Percentiles rank a stretch among this genome's conserved stretches.
Evolutionary conservation across 2,888 invertebrate species (phyloP).

Genomic region (Antitype chi): DNA sequence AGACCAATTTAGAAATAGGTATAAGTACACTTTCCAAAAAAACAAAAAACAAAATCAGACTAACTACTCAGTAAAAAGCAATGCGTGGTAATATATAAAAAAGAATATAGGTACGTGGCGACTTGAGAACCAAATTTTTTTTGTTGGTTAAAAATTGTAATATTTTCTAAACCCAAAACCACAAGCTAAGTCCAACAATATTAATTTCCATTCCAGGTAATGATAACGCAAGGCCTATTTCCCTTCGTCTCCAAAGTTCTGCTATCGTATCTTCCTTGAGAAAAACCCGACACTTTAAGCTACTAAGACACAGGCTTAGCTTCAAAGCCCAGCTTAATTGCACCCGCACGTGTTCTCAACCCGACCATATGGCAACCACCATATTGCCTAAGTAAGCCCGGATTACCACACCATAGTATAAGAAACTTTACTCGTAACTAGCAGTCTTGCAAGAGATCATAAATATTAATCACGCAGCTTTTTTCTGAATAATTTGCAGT

Average conservation of each 20-base stretch:
- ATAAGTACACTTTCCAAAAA: too few species aligned
- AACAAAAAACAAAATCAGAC: too few species aligned
- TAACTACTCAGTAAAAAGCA: too few species aligned
- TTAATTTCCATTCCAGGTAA: background rate
- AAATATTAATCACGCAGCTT: slow-evolving; percentile 50
- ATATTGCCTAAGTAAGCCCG: slow-evolving; percentile 29
- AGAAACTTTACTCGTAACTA: slow-evolving; percentile 40
- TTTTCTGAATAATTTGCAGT: slow-evolving; percentile 57
- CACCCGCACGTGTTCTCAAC: slow-evolving; percentile 48
- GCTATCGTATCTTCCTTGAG: slow-evolving; percentile 8
- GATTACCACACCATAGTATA: slow-evolving; percentile 13
- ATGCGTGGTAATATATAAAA: too few species aligned
- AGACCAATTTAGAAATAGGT: too few species aligned
- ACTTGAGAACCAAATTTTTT: too few species aligned
- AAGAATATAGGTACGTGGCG: too few species aligned
- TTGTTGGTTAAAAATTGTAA: background rate
- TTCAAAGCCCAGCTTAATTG: slow-evolving; percentile 48
- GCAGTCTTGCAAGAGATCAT: slow-evolving; percentile 34
- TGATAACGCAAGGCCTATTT: background rate
- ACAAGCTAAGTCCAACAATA: background rate
- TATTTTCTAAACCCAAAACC: background rate
- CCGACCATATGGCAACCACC: slow-evolving; percentile 53
- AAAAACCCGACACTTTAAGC: slow-evolving; percentile 32
- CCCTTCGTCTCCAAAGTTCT: background rate
- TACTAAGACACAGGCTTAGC: slow-evolving; percentile 23